Conservation (phyloP, 2,797 vertebrate genomes). For the Vultur gryphus region DNA sequence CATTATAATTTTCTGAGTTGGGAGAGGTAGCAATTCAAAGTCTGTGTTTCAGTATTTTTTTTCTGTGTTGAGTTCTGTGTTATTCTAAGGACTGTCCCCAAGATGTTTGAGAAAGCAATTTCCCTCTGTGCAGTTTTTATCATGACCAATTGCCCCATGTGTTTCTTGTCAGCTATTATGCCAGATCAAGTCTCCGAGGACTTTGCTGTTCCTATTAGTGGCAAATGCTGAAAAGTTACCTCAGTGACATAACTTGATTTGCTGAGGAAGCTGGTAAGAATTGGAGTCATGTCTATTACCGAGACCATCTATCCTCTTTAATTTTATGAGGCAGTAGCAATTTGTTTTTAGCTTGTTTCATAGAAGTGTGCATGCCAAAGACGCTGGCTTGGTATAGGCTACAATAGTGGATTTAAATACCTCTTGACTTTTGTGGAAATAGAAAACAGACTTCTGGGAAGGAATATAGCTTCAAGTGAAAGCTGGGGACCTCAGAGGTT, state of each 20-base stretch:
- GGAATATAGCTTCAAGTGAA: not conserved
- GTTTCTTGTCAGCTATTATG: not conserved
- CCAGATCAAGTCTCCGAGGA: not conserved
- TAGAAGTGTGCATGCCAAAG: not conserved
- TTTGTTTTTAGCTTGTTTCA: not conserved
- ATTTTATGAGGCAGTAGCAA: not conserved
- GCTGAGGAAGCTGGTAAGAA: conserved; percentile 24
- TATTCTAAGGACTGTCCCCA: not conserved
- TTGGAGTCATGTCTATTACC: not conserved
- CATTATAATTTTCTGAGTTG: not conserved
- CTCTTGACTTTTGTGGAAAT: not conserved
- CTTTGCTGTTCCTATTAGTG: not conserved
- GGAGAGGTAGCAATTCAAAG: not conserved
- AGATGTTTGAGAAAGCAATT: not conserved
- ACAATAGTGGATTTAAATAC: not conserved
- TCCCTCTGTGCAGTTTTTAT: not conserved
- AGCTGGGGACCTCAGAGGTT: not conserved
- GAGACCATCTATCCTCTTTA: not conserved
- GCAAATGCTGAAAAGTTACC: conserved; percentile 14
- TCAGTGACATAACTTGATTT: conserved; percentile 32
- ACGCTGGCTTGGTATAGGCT: not conserved
- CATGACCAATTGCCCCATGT: not conserved
- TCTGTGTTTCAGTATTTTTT: not conserved
- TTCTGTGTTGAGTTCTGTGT: not conserved
- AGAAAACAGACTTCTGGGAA: not conserved